phyloP scores from a whole-genome alignment of 2,113 vertebrate species.

The Stegastes partitus region DNA sequence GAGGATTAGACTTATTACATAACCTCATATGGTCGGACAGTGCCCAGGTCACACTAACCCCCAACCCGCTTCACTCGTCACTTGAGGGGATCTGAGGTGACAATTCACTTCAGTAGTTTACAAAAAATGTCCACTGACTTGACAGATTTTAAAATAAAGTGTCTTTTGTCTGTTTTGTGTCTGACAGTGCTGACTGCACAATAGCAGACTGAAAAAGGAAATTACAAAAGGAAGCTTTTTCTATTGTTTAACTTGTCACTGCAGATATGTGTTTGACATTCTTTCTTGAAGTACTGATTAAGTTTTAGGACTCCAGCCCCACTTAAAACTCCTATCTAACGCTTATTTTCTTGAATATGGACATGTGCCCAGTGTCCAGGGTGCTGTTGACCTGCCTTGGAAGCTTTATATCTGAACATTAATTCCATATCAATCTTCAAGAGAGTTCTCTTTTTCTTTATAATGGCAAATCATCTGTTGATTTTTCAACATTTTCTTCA shows the following conservation, averaged over 20 bases:
- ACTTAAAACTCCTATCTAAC: no score
- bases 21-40: slow-evolving; percentile 55
- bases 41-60: slow-evolving; percentile 27
- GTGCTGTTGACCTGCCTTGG: no score
- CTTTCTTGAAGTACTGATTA: background rate
- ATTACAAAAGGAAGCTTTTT: slow-evolving; percentile 2
- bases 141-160: slow-evolving; percentile 19
- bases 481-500: no score
- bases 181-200: background rate
- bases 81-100: slow-evolving; percentile 24
- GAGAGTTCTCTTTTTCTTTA: no score
- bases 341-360: no score
- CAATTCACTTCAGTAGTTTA: background rate
- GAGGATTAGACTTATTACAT: slow-evolving; percentile 66
- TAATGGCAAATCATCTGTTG: no score
- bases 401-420: no score
- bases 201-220: background rate
- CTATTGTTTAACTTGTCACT: background rate
- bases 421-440: no score
- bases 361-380: no score
- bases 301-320: no score
- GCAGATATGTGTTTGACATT: background rate
- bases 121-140: slow-evolving; percentile 1
- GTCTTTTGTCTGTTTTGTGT: background rate
- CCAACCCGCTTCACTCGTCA: slow-evolving; percentile 37